These are phyloP conservation scores for Gambusia affinis DNA, from an alignment of 2,113 vertebrate species.

Conservation along the genomic window DNA sequence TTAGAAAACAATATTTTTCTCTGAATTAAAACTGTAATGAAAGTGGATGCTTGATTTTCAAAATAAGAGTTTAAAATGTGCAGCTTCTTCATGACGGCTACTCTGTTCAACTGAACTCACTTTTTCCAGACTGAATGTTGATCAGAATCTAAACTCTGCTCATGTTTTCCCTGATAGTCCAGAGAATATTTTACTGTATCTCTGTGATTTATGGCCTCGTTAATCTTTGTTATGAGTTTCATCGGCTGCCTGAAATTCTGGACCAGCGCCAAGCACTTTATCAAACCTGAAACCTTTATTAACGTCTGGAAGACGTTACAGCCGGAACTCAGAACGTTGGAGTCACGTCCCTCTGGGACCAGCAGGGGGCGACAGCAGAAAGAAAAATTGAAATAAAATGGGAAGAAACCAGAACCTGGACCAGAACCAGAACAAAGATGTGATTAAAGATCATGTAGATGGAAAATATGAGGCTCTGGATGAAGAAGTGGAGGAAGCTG, in stretches of 20 bases:
- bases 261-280: slow-evolving; percentile 4
- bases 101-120: neutral
- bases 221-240: neutral
- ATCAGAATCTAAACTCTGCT: neutral
- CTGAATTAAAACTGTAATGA: too few species aligned
- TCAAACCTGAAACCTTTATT: neutral
- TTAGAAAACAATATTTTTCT: too few species aligned
- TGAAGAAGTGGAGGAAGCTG: too few species aligned
- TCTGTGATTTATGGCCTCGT: slow-evolving; percentile 9
- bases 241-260: neutral
- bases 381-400: too few species aligned
- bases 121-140: neutral
- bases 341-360: neutral
- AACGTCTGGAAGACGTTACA: neutral
- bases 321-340: neutral
- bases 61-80: too few species aligned
- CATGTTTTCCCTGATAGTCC: neutral
- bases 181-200: neutral
- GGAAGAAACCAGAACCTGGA: too few species aligned
- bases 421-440: too few species aligned
- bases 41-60: too few species aligned
- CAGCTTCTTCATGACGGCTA: neutral
- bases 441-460: too few species aligned
- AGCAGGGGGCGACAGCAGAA: too few species aligned
- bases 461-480: too few species aligned